A percentile compares a stretch with the other conserved stretches of the same genome.
phyloP scores from a whole-genome alignment of 2,113 vertebrate genomes.

The Passerina amoena region DNA sequence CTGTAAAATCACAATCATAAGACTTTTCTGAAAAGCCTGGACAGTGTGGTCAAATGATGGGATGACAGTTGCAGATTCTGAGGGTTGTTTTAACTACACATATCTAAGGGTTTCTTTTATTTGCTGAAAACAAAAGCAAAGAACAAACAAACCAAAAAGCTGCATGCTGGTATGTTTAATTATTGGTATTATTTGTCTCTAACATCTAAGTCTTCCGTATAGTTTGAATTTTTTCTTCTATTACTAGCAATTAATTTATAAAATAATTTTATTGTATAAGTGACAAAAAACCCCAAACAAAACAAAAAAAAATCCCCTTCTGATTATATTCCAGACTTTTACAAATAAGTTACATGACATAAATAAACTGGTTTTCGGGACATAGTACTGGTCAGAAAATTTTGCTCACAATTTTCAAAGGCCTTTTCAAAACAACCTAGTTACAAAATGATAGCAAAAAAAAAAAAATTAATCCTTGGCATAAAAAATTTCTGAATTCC shows the following conservation, averaged over 20 bases:
- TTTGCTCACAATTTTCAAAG: neutral
- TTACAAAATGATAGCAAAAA: neutral
- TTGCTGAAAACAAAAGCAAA: neutral
- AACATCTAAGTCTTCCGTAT: neutral
- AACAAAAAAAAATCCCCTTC: accelerated
- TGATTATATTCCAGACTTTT: neutral
- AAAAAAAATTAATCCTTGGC: neutral
- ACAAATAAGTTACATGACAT: neutral
- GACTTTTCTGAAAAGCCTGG: neutral
- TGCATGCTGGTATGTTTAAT: neutral
- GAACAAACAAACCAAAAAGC: neutral
- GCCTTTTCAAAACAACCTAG: neutral
- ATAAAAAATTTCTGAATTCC: neutral
- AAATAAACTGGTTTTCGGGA: neutral
- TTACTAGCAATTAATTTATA: neutral
- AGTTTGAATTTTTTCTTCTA: neutral
- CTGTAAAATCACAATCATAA: neutral
- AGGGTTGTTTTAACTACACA: neutral
- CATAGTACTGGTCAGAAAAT: neutral
- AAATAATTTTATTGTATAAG: neutral
- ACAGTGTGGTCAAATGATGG: accelerated
- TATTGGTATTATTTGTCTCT: neutral
- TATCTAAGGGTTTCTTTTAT: neutral
- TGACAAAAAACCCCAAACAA: neutral
- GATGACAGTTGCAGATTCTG: neutral